Percentiles rank a stretch among this genome's conserved stretches.
Evolutionary conservation across 2,797 vertebrate genomes (phyloP).

Genomic region (Labeo calbasu): DNA sequence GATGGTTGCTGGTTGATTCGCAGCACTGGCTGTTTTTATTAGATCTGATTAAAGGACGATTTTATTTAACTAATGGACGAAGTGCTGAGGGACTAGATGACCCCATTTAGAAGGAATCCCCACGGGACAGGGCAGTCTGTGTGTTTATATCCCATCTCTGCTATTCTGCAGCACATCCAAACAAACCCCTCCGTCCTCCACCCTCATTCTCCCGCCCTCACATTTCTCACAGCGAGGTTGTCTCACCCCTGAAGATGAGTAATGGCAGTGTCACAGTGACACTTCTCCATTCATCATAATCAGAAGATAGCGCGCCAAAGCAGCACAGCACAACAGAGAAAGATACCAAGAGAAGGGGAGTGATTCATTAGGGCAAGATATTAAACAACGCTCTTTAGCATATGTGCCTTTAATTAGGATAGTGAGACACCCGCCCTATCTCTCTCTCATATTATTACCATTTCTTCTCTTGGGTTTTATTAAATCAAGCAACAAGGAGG

Average conservation of each 20-base stretch:
- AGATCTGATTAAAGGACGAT: constrained; percentile 46
- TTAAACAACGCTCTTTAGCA: constrained; percentile 73
- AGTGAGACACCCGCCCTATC: constrained; percentile 63
- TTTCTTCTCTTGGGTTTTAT: not conserved
- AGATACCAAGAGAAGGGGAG: constrained; percentile 34
- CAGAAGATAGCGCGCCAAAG: constrained; percentile 62
- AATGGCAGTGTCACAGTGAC: constrained; percentile 79
- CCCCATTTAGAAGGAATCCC: constrained; percentile 42
- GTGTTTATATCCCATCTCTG: constrained; percentile 1
- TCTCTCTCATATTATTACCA: constrained; percentile 58
- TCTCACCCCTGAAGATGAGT: constrained; percentile 79
- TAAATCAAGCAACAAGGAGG: not conserved
- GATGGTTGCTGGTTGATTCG: not conserved
- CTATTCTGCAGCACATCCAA: constrained; percentile 22
- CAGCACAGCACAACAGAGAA: constrained; percentile 5
- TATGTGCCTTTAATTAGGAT: constrained; percentile 77
- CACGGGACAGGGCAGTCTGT: not conserved
- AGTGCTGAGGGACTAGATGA: constrained; percentile 42
- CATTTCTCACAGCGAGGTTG: constrained; percentile 65
- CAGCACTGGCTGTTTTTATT: constrained; percentile 42
- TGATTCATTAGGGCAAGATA: constrained; percentile 75
- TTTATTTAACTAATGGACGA: constrained; percentile 55
- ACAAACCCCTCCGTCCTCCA: constrained; percentile 46
- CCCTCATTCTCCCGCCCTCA: constrained; percentile 24
- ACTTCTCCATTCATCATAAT: constrained; percentile 82